Evolutionary conservation across 2,113 vertebrate species (phyloP).

Genomic region (Ginglymostoma cirratum): DNA sequence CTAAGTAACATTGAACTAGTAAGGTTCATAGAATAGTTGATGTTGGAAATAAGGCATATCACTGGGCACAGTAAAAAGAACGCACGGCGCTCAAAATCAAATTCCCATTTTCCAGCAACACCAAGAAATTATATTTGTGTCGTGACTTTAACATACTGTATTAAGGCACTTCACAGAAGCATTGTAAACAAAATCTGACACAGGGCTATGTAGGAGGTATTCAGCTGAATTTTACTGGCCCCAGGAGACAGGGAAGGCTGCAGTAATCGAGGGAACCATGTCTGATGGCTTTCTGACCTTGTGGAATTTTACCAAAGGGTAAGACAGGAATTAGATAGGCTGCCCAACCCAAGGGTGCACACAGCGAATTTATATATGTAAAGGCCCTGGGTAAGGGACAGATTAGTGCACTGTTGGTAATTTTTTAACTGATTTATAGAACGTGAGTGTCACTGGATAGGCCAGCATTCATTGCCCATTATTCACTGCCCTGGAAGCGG

Average conservation of each 20-base stretch:
- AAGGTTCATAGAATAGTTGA: neutral
- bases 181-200: neutral
- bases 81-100: neutral
- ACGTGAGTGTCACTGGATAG: no score
- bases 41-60: neutral
- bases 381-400: neutral
- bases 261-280: neutral
- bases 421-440: no score
- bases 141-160: neutral
- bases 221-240: neutral
- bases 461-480: no score
- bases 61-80: neutral
- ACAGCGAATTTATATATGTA: neutral
- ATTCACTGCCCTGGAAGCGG: no score
- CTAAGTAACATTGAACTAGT: neutral
- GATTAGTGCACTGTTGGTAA: neutral
- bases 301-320: neutral
- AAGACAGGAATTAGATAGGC: neutral
- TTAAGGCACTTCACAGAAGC: neutral
- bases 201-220: neutral
- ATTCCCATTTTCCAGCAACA: neutral
- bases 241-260: neutral
- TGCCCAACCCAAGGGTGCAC: no score
- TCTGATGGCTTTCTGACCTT: neutral
- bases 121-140: neutral